Base-by-base conservation (phyloP, 2,113 vertebrate species). In the Thinocorus orbignyianus region DNA sequence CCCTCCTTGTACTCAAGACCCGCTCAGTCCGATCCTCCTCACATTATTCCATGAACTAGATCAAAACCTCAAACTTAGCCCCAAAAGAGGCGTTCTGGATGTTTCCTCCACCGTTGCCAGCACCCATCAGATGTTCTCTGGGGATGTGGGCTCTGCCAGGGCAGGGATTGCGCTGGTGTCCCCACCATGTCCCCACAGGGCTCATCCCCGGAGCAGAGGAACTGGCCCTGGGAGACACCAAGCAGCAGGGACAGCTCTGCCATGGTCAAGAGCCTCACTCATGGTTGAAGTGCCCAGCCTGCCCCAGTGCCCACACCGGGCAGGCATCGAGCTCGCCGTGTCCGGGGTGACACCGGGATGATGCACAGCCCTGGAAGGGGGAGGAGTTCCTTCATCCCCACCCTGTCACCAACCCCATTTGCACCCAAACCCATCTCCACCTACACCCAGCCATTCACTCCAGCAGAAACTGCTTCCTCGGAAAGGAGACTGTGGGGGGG, bases 221-320 rank as follows among this genome's bases (percentile, higher is more conserved):
- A 44, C 28, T 66, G 54, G 37, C 33, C 0, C 0, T 0, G 6
- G 52, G 52, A 54, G 52, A 26, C 26, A 54, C 28, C 52, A 54
- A 54, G 9, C 64, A 33, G 58, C 42, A 26, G 30, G 30, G 41
- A 49, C 13, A 18, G 46, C 25, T 64, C 49, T 71, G 57, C 25
- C 6, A 1, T 9, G 42, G 10, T 48, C 5, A 0, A 17, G 49
- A 35, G 13, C 68, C 54, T 81, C 3, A 1, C 61, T 55, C 16
- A 2, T 0, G 37, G 70, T 3, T 46, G 31, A 3, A 1, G 1
- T 15, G 18, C 49, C 62, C 90, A 51, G 31, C 6, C 55, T 17
- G 62, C 10, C 31, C 54, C 3, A 0, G 25, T 15, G 52, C 37
- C 52, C 1, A 1, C 0, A 1, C 20, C 1, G 1, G 42, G 26